Evolutionary conservation across 2,888 invertebrate species (phyloP), one percentile per base, ranked within the genome.

Genomic region (Glaucopsyche alexis): DNA sequence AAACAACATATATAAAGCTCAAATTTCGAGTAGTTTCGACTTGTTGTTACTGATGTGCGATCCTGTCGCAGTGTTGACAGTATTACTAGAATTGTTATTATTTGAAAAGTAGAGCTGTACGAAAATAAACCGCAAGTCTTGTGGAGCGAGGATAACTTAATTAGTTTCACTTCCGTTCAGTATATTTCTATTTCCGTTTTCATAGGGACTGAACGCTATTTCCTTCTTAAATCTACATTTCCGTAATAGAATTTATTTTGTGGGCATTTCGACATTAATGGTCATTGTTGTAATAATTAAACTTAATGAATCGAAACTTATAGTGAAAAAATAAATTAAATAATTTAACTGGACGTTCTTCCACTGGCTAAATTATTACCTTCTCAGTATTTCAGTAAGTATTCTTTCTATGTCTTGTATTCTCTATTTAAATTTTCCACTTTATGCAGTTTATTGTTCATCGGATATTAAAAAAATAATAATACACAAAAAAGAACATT

Each of bases 161-260:
- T 92, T 91, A 91, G 91, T 88, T 90, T 88, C 86, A 91, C 90
- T 91, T 92, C 92, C 91, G 90, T 87, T 90, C 84, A 79, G 86
- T 85, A 87, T 89, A 91, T 90, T 88, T 91, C 92, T 92, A 91
- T 90, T 92, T 92, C 91, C 91, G 91, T 87, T 89, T 87, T 85
- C 80, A 84, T 86, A 83, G 87, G 89, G 89, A 83, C 83, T 81
- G 85, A 82, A 81, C 80, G 86, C 83, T 89, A 87, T 90, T 91
- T 90, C 85, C 86, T 89, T 84, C 83, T 84, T 83, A 82, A 83
- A 85, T 88, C 85, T 88, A 89, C 88, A 90, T 91, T 91, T 87
- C 90, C 84, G 85, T 89, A 89, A 90, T 89, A 85, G 83, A 84
- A 90, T 89, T 88, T 86, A 85, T 87, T 89, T 85, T 81, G 83